Evolutionary conservation across 1,140 invertebrate species (phyloP).

Genomic region (Asobara japonica): DNA sequence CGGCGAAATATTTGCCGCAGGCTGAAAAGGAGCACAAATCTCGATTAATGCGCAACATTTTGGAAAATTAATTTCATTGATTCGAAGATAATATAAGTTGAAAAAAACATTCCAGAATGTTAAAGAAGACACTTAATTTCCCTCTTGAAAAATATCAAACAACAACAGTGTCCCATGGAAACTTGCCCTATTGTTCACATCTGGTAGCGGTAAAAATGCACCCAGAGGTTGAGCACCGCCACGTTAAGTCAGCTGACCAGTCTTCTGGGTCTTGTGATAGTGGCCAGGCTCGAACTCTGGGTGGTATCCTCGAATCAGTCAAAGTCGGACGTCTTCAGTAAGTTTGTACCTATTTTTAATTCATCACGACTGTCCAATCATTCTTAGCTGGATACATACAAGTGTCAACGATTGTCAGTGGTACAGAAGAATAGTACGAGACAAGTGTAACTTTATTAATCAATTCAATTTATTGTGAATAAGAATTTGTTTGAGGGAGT

Average conservation of each 20-base stretch:
- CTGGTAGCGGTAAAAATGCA: not conserved
- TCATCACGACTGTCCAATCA: not conserved
- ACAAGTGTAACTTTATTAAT: not conserved
- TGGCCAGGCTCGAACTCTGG: constrained; percentile 47
- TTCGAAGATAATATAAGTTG: not conserved
- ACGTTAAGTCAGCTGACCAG: constrained; percentile 41
- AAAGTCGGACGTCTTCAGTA: constrained; percentile 13
- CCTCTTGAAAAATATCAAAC: not conserved
- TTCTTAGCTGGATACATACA: not conserved
- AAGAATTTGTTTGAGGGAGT: not conserved
- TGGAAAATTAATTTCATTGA: not conserved
- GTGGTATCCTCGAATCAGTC: constrained; percentile 39
- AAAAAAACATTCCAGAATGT: not conserved
- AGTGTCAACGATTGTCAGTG: constrained; percentile 11
- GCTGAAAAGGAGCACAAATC: constrained; percentile 58
- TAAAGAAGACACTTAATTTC: not conserved
- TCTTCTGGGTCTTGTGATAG: constrained; percentile 63
- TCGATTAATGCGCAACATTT: constrained; percentile 53
- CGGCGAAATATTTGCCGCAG: constrained; percentile 55
- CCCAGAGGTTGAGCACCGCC: constrained; percentile 11
- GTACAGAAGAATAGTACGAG: not conserved
- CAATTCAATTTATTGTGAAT: not conserved
- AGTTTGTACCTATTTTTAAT: constrained; percentile 29
- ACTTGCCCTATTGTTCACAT: not conserved
- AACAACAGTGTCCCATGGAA: not conserved